Evolutionary conservation across 2,888 invertebrate species (phyloP).

Genomic region (Hydraecia micacea): DNA sequence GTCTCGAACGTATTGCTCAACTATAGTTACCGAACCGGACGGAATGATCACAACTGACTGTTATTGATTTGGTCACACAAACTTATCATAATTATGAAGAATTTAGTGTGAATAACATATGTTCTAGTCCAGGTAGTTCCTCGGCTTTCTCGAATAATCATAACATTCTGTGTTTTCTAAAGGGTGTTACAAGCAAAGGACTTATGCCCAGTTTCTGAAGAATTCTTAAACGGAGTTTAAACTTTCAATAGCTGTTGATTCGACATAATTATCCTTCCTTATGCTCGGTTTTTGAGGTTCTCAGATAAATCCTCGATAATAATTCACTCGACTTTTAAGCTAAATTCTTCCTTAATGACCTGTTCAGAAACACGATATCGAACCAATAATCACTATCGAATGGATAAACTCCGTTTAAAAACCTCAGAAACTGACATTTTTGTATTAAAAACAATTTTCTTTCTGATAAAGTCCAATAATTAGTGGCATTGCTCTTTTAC

Average conservation of each 20-base stretch:
- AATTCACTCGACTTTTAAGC: too few species aligned
- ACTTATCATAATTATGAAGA: slow-evolving; percentile 49
- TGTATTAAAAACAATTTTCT: background rate
- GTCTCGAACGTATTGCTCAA: slow-evolving; percentile 72
- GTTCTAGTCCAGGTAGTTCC: slow-evolving; percentile 19
- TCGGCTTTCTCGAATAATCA: slow-evolving; percentile 26
- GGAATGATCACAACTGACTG: slow-evolving; percentile 64
- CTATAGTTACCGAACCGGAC: slow-evolving; percentile 72
- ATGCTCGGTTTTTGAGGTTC: too few species aligned
- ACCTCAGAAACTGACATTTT: too few species aligned
- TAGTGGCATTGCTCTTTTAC: background rate
- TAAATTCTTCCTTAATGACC: too few species aligned
- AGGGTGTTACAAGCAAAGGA: background rate
- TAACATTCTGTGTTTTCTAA: background rate
- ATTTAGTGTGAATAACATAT: slow-evolving; percentile 24
- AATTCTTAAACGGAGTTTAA: too few species aligned
- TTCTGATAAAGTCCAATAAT: background rate
- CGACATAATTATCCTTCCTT: too few species aligned
- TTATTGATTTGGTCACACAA: slow-evolving; percentile 56
- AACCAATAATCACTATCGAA: too few species aligned
- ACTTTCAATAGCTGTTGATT: too few species aligned
- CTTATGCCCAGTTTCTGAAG: too few species aligned
- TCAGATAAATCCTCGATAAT: too few species aligned
- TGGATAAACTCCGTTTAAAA: too few species aligned
- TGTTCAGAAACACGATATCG: too few species aligned